Percentiles rank a stretch among this genome's conserved stretches.
phyloP scores from a whole-genome alignment of 2,888 invertebrate species.

The Lasioglossum vierecki region DNA sequence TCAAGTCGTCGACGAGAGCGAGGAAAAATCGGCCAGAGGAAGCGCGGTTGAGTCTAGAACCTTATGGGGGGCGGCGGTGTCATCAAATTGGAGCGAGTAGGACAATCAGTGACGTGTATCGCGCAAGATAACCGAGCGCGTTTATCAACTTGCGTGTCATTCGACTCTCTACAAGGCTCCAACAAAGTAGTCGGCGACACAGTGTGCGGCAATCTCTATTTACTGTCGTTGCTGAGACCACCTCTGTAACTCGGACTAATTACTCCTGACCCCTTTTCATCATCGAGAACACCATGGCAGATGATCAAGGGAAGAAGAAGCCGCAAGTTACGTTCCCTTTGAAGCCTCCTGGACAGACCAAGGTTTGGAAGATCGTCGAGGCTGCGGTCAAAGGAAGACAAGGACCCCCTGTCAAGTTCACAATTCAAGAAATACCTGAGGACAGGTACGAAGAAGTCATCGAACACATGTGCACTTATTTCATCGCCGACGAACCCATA shows the following conservation, averaged over 20 bases:
- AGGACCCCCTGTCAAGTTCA: slow-evolving; percentile 69
- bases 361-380: slow-evolving; percentile 75
- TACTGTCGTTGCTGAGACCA: neutral
- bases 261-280: neutral
- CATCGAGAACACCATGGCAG: neutral
- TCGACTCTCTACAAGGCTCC: slow-evolving; percentile 22
- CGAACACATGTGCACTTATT: slow-evolving; percentile 73
- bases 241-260: neutral
- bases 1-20: neutral
- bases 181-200: neutral
- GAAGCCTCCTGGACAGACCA: slow-evolving; percentile 73
- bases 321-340: slow-evolving; percentile 23
- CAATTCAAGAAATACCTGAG: slow-evolving; percentile 78
- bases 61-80: neutral
- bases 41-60: neutral
- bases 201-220: slow-evolving; percentile 10
- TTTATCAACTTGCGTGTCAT: slow-evolving; percentile 33
- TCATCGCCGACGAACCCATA: slow-evolving; percentile 74
- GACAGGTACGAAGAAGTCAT: slow-evolving; percentile 75
- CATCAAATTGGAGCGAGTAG: slow-evolving; percentile 10
- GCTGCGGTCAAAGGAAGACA: slow-evolving; percentile 63
- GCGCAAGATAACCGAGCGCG: slow-evolving; percentile 25
- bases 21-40: neutral
- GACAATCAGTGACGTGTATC: slow-evolving; percentile 33
- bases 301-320: slow-evolving; percentile 1